phyloP scores from a whole-genome alignment of 2,113 vertebrate species.

The Hydrochoerus hydrochaeris region DNA sequence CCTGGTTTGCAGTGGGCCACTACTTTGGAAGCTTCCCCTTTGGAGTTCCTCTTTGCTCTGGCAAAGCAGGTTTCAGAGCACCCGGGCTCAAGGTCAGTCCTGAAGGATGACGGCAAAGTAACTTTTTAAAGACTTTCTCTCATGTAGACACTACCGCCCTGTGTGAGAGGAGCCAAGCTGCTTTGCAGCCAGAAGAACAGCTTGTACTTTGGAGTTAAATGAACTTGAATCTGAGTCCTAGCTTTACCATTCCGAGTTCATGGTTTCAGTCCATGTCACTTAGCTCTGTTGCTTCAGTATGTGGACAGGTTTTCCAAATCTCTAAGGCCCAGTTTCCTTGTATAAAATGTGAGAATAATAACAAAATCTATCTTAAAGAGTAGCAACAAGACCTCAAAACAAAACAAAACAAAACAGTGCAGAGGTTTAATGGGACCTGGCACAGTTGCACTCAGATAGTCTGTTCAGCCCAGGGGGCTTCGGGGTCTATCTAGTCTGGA shows the following conservation, averaged over 20 bases:
- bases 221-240: neutral
- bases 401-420: neutral
- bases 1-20: neutral
- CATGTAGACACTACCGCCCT: neutral
- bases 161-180: neutral
- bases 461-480: neutral
- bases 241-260: neutral
- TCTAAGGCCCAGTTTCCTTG: neutral
- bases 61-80: neutral
- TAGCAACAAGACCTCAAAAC: neutral
- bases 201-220: neutral
- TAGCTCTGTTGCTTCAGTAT: neutral
- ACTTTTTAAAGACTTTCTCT: neutral
- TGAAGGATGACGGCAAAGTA: neutral
- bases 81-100: neutral
- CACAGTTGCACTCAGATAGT: neutral
- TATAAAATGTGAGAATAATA: neutral
- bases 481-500: neutral
- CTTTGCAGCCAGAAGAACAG: neutral
- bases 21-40: neutral
- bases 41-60: neutral
- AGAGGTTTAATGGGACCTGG: neutral
- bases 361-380: neutral
- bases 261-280: no score
- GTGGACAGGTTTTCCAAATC: neutral